Evolutionary conservation across 1,140 invertebrate genomes (phyloP).

Genomic region (Cherax quadricarinatus): DNA sequence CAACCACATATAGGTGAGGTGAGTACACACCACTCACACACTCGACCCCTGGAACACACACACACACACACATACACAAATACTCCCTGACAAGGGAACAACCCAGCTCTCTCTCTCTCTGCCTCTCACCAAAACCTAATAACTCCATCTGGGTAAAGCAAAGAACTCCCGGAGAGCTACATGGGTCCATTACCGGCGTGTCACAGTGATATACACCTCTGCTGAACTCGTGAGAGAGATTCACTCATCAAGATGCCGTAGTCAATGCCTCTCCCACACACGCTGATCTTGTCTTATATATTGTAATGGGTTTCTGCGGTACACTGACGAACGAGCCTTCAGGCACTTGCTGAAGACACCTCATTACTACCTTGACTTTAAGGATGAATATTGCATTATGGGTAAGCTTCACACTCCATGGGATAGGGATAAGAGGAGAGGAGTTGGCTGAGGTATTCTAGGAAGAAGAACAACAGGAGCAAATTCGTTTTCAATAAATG

Average conservation of each 20-base stretch:
- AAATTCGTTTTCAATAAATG: too few relatives aligned
- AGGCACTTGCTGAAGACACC: neutral
- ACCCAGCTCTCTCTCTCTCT: neutral
- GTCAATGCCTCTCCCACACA: neutral
- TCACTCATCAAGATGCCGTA: neutral
- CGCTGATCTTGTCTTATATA: neutral
- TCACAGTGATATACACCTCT: neutral
- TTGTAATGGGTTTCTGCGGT: neutral
- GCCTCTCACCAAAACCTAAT: neutral
- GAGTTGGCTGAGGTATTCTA: neutral
- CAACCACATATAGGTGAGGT: too few relatives aligned
- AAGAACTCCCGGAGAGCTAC: neutral
- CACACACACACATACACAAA: too few relatives aligned
- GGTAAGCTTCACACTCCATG: neutral
- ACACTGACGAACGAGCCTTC: neutral
- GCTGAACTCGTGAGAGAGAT: neutral
- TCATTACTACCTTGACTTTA: neutral
- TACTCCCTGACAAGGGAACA: neutral
- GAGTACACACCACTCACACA: too few relatives aligned
- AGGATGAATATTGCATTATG: constrained; percentile 3
- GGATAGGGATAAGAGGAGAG: neutral
- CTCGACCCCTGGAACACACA: too few relatives aligned
- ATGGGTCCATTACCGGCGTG: neutral
- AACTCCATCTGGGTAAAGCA: neutral
- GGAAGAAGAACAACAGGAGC: too few relatives aligned